Conservation (phyloP, 2,888 invertebrate species). For the Torymus auratus region DNA sequence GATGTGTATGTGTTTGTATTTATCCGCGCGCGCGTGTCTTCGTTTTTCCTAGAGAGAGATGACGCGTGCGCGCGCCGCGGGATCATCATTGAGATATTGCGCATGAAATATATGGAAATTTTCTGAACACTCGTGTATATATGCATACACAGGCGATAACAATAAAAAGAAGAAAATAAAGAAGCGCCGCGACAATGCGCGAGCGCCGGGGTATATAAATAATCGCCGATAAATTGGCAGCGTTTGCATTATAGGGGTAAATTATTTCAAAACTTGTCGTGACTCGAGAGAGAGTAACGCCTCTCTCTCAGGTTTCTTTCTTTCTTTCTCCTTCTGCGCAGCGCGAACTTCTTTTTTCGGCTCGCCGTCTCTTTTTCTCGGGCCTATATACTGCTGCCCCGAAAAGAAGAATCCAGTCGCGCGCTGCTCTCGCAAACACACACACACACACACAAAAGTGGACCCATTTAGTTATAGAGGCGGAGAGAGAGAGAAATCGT, state of each 20-base stretch:
- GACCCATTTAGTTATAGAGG: slow-evolving; percentile 47
- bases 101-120: slow-evolving; percentile 57
- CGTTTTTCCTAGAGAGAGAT: neutral
- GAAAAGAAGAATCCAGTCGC: slow-evolving; percentile 41
- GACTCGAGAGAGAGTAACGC: slow-evolving; percentile 1
- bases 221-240: slow-evolving; percentile 53
- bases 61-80: slow-evolving; percentile 8
- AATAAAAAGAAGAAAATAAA: slow-evolving; percentile 11
- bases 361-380: slow-evolving; percentile 27
- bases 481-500: neutral
- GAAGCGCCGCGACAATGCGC: slow-evolving; percentile 16
- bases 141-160: slow-evolving; percentile 18
- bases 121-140: neutral
- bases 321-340: neutral
- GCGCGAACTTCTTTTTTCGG: neutral
- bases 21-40: neutral
- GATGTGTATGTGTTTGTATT: no score
- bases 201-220: slow-evolving; percentile 39
- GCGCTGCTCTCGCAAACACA: neutral
- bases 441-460: slow-evolving; percentile 23
- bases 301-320: neutral
- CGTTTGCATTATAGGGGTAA: slow-evolving; percentile 32
- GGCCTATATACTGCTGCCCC: neutral
- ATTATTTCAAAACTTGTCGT: slow-evolving; percentile 51
- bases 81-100: slow-evolving; percentile 58